Evolutionary conservation across 2,888 invertebrate species (phyloP).

Genomic region (Morpho deidamia): DNA sequence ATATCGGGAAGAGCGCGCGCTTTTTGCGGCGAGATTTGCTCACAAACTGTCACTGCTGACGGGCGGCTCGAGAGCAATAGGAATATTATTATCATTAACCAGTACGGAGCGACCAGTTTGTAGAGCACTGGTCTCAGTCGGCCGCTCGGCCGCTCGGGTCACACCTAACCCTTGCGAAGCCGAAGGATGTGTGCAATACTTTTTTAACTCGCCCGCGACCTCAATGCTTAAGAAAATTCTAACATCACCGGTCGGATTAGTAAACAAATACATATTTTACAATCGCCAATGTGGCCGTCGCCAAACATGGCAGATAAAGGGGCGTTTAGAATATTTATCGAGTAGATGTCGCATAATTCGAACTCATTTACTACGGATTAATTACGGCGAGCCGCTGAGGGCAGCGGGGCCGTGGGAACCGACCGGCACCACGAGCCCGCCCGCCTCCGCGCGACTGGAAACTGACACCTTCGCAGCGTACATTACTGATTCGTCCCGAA

Average conservation of each 20-base stretch:
- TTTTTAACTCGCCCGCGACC: background rate
- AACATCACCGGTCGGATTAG: conserved; percentile 2
- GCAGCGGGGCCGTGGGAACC: conserved; percentile 70
- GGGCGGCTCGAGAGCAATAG: conserved; percentile 4
- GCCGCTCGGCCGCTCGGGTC: too few species aligned
- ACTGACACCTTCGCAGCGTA: conserved; percentile 21
- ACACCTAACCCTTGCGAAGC: too few species aligned
- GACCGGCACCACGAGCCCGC: conserved; percentile 32
- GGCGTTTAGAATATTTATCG: conserved; percentile 21
- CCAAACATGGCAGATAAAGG: conserved; percentile 21
- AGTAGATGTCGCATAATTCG: conserved; percentile 21
- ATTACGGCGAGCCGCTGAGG: conserved; percentile 45
- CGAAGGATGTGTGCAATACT: background rate
- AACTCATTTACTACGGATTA: conserved; percentile 29
- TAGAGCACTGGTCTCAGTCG: too few species aligned
- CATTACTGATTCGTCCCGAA: conserved; percentile 2
- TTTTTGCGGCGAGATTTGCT: background rate
- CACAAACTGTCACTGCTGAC: conserved; percentile 5
- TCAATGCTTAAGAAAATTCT: background rate
- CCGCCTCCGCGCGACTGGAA: conserved; percentile 31
- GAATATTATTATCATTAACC: background rate
- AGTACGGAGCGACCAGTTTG: background rate
- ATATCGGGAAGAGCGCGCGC: background rate
- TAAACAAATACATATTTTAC: conserved; percentile 16
- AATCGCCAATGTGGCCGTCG: background rate